phyloP scores from a whole-genome alignment of 2,113 vertebrate species.

The Donacobius atricapilla region DNA sequence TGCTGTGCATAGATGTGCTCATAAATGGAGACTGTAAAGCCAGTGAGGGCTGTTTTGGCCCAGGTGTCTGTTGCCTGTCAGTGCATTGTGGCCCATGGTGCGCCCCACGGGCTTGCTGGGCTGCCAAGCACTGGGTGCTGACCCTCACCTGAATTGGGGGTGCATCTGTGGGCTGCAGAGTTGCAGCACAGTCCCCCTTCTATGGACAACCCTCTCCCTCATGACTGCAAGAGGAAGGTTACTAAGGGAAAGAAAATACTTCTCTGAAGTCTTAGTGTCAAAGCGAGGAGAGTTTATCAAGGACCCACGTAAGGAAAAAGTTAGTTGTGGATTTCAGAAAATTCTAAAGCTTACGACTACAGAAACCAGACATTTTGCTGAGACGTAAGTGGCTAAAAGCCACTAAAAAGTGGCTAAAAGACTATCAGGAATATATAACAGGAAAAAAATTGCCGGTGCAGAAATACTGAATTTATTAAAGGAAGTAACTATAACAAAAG shows the following conservation, averaged over 20 bases:
- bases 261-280: not conserved
- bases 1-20: not conserved
- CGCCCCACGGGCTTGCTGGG: not conserved
- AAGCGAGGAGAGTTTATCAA: not conserved
- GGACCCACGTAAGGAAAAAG: not conserved
- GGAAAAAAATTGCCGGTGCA: not conserved
- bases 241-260: not conserved
- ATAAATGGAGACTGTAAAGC: not conserved
- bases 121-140: not conserved
- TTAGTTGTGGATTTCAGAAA: not conserved
- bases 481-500: not conserved
- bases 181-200: not conserved
- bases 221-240: not conserved
- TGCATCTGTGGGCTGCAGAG: not conserved
- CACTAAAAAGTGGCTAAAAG: not conserved
- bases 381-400: not conserved
- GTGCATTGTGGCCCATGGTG: accelerated
- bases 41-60: not conserved
- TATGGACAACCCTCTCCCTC: not conserved
- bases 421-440: not conserved
- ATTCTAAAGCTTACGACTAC: not conserved
- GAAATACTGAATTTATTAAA: not conserved
- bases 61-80: not conserved
- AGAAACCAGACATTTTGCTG: not conserved
- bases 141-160: not conserved